Base-by-base conservation (phyloP, 2,888 invertebrate genomes). In the Sinhomidia bicolor region DNA sequence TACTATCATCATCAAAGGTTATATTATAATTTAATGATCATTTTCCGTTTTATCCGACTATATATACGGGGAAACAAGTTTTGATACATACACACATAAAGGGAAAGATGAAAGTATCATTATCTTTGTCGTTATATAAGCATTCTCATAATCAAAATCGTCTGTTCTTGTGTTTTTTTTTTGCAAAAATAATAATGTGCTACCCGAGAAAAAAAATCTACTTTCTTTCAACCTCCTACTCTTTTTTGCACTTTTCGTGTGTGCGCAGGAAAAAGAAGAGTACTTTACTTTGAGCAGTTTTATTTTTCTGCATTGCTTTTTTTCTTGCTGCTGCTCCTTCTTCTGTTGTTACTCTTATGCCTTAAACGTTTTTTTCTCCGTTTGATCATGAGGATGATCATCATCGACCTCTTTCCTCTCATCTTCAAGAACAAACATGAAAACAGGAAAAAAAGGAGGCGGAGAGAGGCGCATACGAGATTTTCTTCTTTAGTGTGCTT, bases 1-100 rank as follows among this genome's bases (percentile, higher is more conserved):
- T n/a, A n/a, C n/a, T n/a, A 26, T 62, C 26, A 62, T 62, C 20
- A 62, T 29, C 29, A 36, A n/a, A 23, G n/a, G 17, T 7, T 12
- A 68, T 29, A 36, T 14, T 62, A 32, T 68, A 68, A 68, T 68
- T 17, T 68, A 68, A 68, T 68, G 68, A 68, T 68, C 68, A 68
- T 68, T 36, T 68, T 68, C 68, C 68, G 36, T 68, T 68, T 36
- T n/a, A n/a, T n/a, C n/a, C n/a, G n/a, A n/a, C n/a, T n/a, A n/a
- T n/a, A n/a, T n/a, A n/a, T n/a, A 0, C 17, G 4, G 29, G 14
- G 17, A 29, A 62, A 29, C 62, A 29, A n/a, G n/a, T n/a, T n/a
- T n/a, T n/a, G n/a, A n/a, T n/a, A n/a, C n/a, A 57, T 17, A 23
- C 20, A 17, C 3, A 57, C 6, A 14, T 1, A 20, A 20, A 62